Percentiles rank a stretch among this genome's conserved stretches.
These are phyloP conservation scores for Xylocampa areola DNA, from an alignment of 2,888 invertebrate genomes.

Conservation along the genomic window DNA sequence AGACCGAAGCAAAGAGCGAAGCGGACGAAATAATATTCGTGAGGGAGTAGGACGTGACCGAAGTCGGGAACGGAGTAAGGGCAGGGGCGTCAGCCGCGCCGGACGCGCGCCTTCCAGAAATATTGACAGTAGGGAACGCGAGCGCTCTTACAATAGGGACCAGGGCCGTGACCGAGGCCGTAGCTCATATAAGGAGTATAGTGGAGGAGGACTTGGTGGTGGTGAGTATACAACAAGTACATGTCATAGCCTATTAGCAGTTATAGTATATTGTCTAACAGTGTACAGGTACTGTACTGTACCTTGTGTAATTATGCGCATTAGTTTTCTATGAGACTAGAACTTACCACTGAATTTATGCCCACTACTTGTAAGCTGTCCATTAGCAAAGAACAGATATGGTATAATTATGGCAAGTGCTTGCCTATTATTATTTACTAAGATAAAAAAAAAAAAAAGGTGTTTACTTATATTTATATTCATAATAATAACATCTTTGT, in stretches of 20 bases:
- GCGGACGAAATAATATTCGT: slow-evolving; percentile 39
- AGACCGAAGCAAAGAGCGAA: slow-evolving; percentile 28
- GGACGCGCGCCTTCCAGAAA: slow-evolving; percentile 48
- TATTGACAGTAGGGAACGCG: slow-evolving; percentile 46
- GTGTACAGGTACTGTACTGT: too few relatives aligned
- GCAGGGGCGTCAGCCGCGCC: slow-evolving; percentile 42
- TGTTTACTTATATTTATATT: too few relatives aligned
- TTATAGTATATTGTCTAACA: too few relatives aligned
- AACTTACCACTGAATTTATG: too few relatives aligned
- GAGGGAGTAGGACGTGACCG: slow-evolving; percentile 18
- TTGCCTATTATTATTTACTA: too few relatives aligned
- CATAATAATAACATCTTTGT: too few relatives aligned
- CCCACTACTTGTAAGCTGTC: too few relatives aligned
- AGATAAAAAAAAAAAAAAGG: too few relatives aligned
- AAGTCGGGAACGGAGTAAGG: slow-evolving; percentile 41
- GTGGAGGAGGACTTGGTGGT: slow-evolving; percentile 75
- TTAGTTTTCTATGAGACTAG: too few relatives aligned
- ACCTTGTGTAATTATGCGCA: too few relatives aligned
- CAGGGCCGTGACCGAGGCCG: slow-evolving; percentile 65
- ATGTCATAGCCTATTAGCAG: background rate
- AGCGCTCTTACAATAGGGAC: slow-evolving; percentile 30
- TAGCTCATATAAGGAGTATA: slow-evolving; percentile 66
- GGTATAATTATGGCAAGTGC: too few relatives aligned
- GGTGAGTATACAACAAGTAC: slow-evolving; percentile 57
- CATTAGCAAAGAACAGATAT: too few relatives aligned